These are phyloP conservation scores for Aleadryas rufinucha DNA, from an alignment of 2,113 vertebrate genomes.

Conservation along the genomic window DNA sequence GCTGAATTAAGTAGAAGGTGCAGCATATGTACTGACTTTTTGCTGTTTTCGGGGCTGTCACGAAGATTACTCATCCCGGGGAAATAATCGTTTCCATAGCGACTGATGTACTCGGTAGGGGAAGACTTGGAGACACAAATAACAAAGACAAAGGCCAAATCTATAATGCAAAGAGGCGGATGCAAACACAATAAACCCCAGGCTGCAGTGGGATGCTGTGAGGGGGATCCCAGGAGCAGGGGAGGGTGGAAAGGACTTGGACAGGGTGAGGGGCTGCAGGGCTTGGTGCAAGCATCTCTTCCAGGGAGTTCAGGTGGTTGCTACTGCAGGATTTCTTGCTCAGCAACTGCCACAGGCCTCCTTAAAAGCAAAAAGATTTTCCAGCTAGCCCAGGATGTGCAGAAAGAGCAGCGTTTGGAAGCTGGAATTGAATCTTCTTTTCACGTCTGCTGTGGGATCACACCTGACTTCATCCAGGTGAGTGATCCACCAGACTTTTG, in stretches of 20 bases:
- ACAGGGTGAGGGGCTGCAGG: neutral
- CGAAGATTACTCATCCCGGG: slow-evolving; percentile 10
- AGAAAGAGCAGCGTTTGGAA: neutral
- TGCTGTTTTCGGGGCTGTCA: neutral
- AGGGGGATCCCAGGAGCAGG: neutral
- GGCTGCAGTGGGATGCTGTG: neutral
- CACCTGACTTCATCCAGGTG: neutral
- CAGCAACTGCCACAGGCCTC: neutral
- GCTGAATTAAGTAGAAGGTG: slow-evolving; percentile 35
- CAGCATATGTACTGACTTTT: slow-evolving; percentile 6
- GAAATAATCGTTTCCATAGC: slow-evolving; percentile 58
- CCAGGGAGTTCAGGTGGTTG: neutral
- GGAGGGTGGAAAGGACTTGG: neutral
- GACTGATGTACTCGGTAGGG: slow-evolving; percentile 17
- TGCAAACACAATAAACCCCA: neutral
- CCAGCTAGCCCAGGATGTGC: neutral
- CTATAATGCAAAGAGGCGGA: neutral
- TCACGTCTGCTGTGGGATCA: neutral
- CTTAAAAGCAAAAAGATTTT: neutral
- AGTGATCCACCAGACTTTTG: neutral
- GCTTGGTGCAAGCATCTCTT: neutral
- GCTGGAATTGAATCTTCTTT: neutral
- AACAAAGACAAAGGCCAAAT: slow-evolving; percentile 38
- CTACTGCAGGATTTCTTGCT: neutral
- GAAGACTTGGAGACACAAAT: slow-evolving; percentile 12